Conservation (phyloP, 2,888 invertebrate species). For the Hyposoter dolosus region DNA sequence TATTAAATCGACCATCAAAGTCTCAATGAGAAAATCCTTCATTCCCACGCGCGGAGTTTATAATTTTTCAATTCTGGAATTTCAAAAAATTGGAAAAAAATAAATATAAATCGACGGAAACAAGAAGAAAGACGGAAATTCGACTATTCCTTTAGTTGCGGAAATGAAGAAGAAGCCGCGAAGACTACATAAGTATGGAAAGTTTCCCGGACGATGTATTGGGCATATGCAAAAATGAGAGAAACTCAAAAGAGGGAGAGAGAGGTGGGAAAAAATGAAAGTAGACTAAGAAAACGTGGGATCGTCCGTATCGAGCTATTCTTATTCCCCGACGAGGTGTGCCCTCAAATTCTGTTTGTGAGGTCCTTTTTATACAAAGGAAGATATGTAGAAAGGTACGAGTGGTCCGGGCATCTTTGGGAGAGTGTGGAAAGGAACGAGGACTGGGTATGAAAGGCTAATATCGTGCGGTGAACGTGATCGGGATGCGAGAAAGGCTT, state of each 20-base stretch:
- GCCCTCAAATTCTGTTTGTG: constrained; percentile 84
- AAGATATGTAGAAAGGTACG: constrained; percentile 81
- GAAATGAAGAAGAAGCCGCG: constrained; percentile 47
- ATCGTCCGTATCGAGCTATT: constrained; percentile 73
- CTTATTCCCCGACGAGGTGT: constrained; percentile 83
- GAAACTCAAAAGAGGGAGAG: constrained; percentile 32
- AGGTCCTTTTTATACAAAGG: constrained; percentile 84
- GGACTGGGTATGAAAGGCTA: constrained; percentile 83
- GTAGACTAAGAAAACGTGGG: constrained; percentile 45
- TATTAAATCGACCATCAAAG: neutral
- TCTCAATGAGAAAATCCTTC: neutral
- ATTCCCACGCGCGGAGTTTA: neutral
- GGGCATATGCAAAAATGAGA: constrained; percentile 25
- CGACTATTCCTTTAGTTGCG: constrained; percentile 6
- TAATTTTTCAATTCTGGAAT: neutral
- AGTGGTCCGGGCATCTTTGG: neutral
- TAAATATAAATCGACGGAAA: constrained; percentile 18
- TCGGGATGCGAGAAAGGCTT: constrained; percentile 74
- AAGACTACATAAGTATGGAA: constrained; percentile 55
- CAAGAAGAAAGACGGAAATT: constrained; percentile 41
- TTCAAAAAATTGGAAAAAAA: neutral
- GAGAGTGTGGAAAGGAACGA: constrained; percentile 19
- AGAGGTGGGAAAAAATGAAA: neutral
- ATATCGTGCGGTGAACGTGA: constrained; percentile 83
- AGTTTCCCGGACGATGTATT: constrained; percentile 26